Percentiles rank a stretch among this genome's conserved stretches.
phyloP scores from a whole-genome alignment of 2,797 vertebrate species.

The Thamnophis elegans region DNA sequence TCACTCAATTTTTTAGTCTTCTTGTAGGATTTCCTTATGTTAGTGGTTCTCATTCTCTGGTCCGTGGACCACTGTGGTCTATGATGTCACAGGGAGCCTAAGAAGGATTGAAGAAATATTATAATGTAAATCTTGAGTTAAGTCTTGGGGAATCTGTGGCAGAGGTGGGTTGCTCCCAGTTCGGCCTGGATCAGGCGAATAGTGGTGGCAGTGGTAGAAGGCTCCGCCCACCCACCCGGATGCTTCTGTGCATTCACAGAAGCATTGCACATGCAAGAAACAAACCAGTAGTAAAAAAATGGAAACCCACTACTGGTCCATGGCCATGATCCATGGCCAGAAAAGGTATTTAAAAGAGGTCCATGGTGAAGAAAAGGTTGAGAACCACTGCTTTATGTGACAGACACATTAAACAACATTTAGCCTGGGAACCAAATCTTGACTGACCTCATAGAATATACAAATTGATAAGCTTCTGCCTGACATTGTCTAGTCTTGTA shows the following conservation, averaged over 20 bases:
- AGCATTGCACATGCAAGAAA: no score
- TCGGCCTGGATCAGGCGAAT: no score
- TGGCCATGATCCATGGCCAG: not conserved
- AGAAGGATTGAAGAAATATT: not conserved
- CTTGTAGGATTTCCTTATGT: not conserved
- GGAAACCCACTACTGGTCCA: no score
- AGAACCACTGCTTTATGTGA: not conserved
- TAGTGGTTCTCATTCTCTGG: not conserved
- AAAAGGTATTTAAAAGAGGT: not conserved
- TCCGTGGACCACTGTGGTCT: not conserved
- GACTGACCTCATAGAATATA: not conserved
- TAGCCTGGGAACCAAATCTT: not conserved
- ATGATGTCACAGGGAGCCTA: rapidly evolving
- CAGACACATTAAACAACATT: not conserved
- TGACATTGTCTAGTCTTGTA: not conserved
- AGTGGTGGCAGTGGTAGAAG: no score
- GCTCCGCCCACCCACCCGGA: no score
- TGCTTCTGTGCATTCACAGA: no score
- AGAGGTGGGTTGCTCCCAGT: no score
- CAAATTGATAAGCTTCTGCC: not conserved
- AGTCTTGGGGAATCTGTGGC: no score
- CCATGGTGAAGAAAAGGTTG: not conserved
- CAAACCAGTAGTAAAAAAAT: no score
- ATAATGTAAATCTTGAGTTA: not conserved
- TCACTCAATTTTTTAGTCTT: constrained; percentile 2